Evolutionary conservation across 2,888 invertebrate genomes (phyloP).

Genomic region (Andricus curvator): DNA sequence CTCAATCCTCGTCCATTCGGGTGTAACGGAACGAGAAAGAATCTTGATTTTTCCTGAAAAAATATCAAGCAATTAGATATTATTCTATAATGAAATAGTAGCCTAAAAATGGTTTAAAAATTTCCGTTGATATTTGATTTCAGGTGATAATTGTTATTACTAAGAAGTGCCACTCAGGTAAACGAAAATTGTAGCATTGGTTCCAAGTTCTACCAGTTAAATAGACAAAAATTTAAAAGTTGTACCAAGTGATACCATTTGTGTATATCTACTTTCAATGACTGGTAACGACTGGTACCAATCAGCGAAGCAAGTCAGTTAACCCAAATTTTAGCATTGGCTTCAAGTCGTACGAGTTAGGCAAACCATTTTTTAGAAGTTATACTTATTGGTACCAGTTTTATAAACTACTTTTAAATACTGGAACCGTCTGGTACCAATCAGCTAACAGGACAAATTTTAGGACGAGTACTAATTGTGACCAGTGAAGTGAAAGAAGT

Average conservation of each 20-base stretch:
- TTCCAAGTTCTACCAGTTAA: not conserved
- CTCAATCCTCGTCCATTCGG: conserved; percentile 1
- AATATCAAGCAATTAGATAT: conserved; percentile 8
- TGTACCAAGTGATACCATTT: not conserved
- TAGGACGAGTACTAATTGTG: too few relatives aligned
- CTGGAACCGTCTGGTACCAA: not conserved
- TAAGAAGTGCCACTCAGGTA: not conserved
- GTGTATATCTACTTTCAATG: not conserved
- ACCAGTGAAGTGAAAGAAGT: too few relatives aligned
- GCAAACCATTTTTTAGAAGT: too few relatives aligned
- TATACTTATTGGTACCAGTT: not conserved
- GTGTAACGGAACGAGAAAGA: conserved; percentile 19
- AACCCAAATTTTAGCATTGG: too few relatives aligned
- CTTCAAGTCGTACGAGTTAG: too few relatives aligned
- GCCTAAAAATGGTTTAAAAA: not conserved
- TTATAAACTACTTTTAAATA: not conserved
- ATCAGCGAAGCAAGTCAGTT: too few relatives aligned
- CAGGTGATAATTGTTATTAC: not conserved
- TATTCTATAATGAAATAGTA: not conserved
- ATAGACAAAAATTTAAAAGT: not conserved
- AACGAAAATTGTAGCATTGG: not conserved
- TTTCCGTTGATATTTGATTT: not conserved
- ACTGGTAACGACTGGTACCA: not conserved
- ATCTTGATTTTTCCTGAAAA: conserved; percentile 23
- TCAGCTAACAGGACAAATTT: not conserved